Conservation (phyloP, 2,113 vertebrate genomes). For the Vulpes lagopus region DNA sequence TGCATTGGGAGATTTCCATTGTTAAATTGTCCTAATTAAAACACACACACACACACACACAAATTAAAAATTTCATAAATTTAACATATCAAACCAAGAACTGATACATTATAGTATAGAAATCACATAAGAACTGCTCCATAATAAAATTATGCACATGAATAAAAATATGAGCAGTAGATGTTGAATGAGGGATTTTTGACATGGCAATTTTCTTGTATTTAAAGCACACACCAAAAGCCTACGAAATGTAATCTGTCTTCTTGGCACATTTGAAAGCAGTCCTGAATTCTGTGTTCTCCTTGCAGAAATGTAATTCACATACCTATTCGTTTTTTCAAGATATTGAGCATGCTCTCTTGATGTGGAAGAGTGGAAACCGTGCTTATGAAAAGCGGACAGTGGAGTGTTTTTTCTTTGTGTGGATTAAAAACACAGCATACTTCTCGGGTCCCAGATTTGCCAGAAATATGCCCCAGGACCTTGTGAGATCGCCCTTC, state of each 20-base stretch:
- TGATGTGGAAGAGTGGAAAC: slow-evolving; percentile 63
- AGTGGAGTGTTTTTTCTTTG: slow-evolving; percentile 7
- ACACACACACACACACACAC: background rate
- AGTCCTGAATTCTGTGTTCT: slow-evolving; percentile 66
- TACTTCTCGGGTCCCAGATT: slow-evolving; percentile 53
- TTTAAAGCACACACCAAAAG: slow-evolving; percentile 26
- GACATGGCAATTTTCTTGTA: slow-evolving; percentile 50
- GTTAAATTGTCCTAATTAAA: slow-evolving; percentile 49
- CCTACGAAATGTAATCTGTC: slow-evolving; percentile 67
- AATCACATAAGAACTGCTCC: slow-evolving; percentile 44
- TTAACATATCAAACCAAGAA: slow-evolving; percentile 50
- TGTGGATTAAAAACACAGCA: slow-evolving; percentile 55
- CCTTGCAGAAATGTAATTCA: slow-evolving; percentile 55
- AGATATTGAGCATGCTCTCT: slow-evolving; percentile 62
- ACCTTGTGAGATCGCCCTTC: background rate
- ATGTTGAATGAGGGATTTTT: slow-evolving; percentile 58
- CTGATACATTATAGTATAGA: slow-evolving; percentile 55
- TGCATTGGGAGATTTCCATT: background rate
- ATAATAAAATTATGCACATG: slow-evolving; percentile 26
- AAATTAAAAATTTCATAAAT: slow-evolving; percentile 66
- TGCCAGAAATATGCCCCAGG: slow-evolving; percentile 55
- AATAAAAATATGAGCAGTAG: slow-evolving; percentile 58
- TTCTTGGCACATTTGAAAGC: slow-evolving; percentile 73
- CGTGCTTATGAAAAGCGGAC: slow-evolving; percentile 58
- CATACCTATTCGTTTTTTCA: slow-evolving; percentile 54